phyloP scores from a whole-genome alignment of 2,113 vertebrate genomes.

The Crotalus viridis region DNA sequence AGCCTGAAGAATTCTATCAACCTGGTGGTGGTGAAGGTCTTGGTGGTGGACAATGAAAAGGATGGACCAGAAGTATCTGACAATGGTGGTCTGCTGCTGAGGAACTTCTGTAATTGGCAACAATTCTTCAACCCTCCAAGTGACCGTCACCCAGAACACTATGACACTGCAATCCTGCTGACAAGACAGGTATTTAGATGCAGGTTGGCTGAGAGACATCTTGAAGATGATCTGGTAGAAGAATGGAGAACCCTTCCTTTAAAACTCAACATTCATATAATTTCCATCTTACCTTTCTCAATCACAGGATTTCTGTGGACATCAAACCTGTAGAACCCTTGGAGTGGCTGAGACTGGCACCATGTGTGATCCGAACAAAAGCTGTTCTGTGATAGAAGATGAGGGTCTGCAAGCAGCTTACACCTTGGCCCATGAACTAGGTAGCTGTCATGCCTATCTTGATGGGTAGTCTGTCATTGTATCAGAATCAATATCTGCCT shows the following conservation, averaged over 20 bases:
- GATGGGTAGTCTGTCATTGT: not conserved
- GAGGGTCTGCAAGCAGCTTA: conserved; percentile 92
- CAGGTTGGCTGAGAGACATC: not conserved
- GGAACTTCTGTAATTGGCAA: conserved; percentile 96
- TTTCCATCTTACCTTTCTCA: not conserved
- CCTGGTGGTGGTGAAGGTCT: conserved; percentile 89
- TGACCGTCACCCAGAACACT: conserved; percentile 88
- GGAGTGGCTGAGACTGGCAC: conserved; percentile 91
- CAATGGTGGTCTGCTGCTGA: conserved; percentile 85
- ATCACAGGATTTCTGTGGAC: conserved; percentile 89
- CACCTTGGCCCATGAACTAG: conserved; percentile 92
- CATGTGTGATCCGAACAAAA: conserved; percentile 93
- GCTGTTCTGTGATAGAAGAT: conserved; percentile 93
- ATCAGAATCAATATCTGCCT: not conserved
- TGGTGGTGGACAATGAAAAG: conserved; percentile 81
- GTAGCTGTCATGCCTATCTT: conserved; percentile 60
- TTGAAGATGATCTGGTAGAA: not conserved
- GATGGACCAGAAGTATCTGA: conserved; percentile 82
- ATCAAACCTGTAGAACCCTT: conserved; percentile 88
- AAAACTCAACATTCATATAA: not conserved
- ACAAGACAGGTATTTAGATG: conserved; percentile 84
- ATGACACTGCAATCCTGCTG: conserved; percentile 91
- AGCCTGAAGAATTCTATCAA: conserved; percentile 89
- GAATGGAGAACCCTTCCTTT: not conserved
- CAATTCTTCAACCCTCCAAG: conserved; percentile 85